Evolutionary conservation across 2,797 vertebrate genomes (phyloP).

Genomic region (Semotilus atromaculatus): DNA sequence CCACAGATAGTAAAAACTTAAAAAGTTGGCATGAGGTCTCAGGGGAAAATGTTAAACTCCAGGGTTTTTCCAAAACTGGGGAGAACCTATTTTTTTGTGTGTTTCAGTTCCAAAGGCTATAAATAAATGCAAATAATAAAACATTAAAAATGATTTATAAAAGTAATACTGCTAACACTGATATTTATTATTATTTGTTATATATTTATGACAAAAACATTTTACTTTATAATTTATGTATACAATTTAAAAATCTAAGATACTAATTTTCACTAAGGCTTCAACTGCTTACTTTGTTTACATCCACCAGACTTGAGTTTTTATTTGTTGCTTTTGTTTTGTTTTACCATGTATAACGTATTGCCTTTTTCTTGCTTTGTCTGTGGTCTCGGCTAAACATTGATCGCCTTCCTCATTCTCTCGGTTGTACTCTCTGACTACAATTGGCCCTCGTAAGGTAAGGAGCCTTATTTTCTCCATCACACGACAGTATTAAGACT

Average conservation of each 20-base stretch:
- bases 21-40: constrained; percentile 32
- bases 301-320: not conserved
- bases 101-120: not conserved
- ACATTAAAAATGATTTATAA: not conserved
- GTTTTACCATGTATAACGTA: constrained; percentile 82
- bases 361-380: constrained; percentile 82
- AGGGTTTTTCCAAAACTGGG: constrained; percentile 53
- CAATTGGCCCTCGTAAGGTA: constrained; percentile 98
- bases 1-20: not conserved
- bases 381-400: constrained; percentile 44
- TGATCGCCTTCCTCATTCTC: constrained; percentile 14
- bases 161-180: not conserved
- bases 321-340: not conserved
- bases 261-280: not conserved
- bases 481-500: constrained; percentile 71
- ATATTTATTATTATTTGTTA: not conserved
- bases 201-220: too few relatives aligned
- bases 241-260: not conserved
- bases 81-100: not conserved
- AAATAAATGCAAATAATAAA: not conserved
- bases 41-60: constrained; percentile 38
- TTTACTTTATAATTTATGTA: not conserved
- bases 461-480: constrained; percentile 90
- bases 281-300: not conserved
- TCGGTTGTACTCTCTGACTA: constrained; percentile 74